Base-by-base conservation (phyloP, 1,140 invertebrate species). In the Meloidogyne hapla region DNA sequence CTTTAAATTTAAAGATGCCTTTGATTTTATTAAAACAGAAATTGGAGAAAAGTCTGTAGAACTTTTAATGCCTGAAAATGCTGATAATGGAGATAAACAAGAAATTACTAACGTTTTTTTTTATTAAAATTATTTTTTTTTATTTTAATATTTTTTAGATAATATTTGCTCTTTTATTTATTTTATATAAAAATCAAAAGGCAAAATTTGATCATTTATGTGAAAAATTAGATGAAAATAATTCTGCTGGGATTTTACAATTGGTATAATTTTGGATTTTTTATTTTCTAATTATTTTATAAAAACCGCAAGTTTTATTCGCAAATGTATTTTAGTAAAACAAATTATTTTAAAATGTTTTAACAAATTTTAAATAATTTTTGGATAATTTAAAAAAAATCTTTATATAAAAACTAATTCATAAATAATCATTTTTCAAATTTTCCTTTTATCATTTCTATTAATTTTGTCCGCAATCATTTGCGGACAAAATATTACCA, bases 91-190 rank as follows among this genome's bases (percentile, higher is more conserved):
- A 23, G 26, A 40, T 12, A 61, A 21, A 23, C 25, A 56, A 15
- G 69, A 70, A 70, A 26, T 70, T 45, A 38, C 18, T 6, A 70
- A 70, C n/a, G 48, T 56, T 15, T n/a, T n/a, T n/a, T n/a, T 56
- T 56, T 56, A 18, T 48, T 48, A 3, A 18, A 12, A 15, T 45
- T 45, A 40, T 18, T 15, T 18, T 70, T 42, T 42, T 70, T 23
- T 26, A 56, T 61, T 18, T 25, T 42, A 5, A 6, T 40, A 6
- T 42, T 69, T 69, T 42, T 28, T 15, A 45, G 45, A 18, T 61
- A 18, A n/a, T 26, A 28, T 70, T 70, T 70, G 69, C 69, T 6
- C n/a, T 25, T 28, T n/a, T 45, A 6, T 61, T 61, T 26, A 42
- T 70, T 70, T 61, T 56, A 42, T 15, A 61, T 26, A n/a, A 8